Conservation (phyloP, 1,140 invertebrate genomes). For the Reticulitermes speratus region DNA sequence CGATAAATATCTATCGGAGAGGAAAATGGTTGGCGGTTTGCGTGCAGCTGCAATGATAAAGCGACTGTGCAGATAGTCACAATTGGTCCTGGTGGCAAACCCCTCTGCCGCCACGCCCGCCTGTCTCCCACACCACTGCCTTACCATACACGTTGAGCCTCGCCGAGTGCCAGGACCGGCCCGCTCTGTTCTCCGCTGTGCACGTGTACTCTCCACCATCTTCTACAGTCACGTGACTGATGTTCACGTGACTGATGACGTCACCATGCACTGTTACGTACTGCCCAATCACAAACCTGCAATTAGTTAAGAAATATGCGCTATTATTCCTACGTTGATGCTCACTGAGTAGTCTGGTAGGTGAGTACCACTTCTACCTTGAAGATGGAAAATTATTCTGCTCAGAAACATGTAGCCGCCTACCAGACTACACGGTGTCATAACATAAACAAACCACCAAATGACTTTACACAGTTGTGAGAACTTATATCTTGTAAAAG, state of each 20-base stretch:
- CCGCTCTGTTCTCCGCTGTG: conserved; percentile 75
- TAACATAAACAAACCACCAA: too few species aligned
- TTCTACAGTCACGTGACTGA: conserved; percentile 76
- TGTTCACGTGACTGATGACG: conserved; percentile 85
- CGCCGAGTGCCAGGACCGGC: conserved; percentile 70
- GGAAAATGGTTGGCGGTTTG: too few species aligned
- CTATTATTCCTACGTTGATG: too few species aligned
- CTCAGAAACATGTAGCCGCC: too few species aligned
- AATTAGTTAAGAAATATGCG: conserved; percentile 33
- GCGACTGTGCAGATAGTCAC: neutral
- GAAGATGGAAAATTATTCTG: too few species aligned
- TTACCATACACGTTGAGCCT: conserved; percentile 85
- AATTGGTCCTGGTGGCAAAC: neutral
- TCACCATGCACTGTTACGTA: conserved; percentile 79
- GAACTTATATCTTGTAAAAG: too few species aligned
- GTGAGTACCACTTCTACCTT: too few species aligned
- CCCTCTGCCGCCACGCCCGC: neutral
- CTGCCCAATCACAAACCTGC: conserved; percentile 76
- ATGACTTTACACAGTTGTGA: too few species aligned
- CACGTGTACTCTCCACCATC: conserved; percentile 88
- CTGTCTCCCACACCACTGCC: conserved; percentile 34
- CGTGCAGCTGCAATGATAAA: neutral
- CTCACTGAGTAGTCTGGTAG: too few species aligned
- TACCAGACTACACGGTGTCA: too few species aligned
- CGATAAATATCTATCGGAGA: too few species aligned